Percentiles rank a stretch among this genome's conserved stretches.
Evolutionary conservation across 2,888 invertebrate species (phyloP).

Genomic region (Oconnorella tubifera): DNA sequence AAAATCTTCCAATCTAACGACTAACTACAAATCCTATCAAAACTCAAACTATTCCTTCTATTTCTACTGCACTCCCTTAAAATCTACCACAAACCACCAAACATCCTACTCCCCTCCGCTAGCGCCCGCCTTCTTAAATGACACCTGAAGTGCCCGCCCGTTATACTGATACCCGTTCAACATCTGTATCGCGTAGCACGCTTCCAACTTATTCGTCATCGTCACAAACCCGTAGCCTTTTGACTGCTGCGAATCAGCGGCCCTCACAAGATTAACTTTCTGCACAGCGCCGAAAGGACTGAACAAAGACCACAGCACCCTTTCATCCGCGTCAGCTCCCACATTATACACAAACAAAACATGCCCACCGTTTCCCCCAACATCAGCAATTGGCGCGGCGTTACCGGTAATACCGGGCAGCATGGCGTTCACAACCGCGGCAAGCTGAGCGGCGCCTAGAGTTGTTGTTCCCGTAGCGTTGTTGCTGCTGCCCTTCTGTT

Average conservation of each 20-base stretch:
- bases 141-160: background rate
- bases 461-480: too few species aligned
- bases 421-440: background rate
- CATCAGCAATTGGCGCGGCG: too few species aligned
- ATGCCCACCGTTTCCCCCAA: constrained; percentile 34
- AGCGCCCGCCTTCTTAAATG: too few species aligned
- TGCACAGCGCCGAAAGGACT: constrained; percentile 53
- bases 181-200: background rate
- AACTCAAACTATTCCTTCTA: too few species aligned
- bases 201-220: constrained; percentile 1
- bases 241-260: background rate
- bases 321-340: constrained; percentile 54
- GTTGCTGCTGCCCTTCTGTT: too few species aligned
- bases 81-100: too few species aligned
- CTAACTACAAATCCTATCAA: too few species aligned
- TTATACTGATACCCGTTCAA: background rate
- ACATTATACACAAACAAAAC: constrained; percentile 57
- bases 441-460: too few species aligned
- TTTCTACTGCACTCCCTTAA: too few species aligned
- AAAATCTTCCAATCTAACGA: too few species aligned
- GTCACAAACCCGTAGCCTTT: constrained; percentile 7
- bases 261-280: constrained; percentile 37
- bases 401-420: too few species aligned
- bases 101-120: too few species aligned
- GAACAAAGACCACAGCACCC: constrained; percentile 54